Evolutionary conservation across 2,888 invertebrate genomes (phyloP), one percentile per base, ranked within the genome.

Genomic region (Metellina segmentata): DNA sequence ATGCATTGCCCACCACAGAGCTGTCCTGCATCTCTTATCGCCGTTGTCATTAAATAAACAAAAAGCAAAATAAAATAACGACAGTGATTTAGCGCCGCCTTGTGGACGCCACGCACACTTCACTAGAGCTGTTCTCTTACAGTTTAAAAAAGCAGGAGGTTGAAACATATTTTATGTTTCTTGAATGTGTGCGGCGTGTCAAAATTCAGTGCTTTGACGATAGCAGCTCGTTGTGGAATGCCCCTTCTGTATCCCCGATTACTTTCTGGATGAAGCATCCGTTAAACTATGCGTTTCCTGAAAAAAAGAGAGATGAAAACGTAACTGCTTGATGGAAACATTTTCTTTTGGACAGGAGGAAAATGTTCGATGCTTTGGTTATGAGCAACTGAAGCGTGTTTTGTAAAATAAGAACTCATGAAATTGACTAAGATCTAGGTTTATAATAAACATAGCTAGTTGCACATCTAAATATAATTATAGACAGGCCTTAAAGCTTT

Each of bases 1-100:
- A 83, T 34, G 77, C 89, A 83, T 82, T 82, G 89, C 83, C 77
- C 78, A 74, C 53, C 52, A 75, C 79, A 20, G 77, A 70, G 83
- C 69, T 89, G 81, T 82, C 82, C 82, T 77, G 75, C 75, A 51
- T 82, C 89, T 81, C 83, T 89, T 89, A 89, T 89, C 89, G 20
- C 70, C 48, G 74, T 53, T 89, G 89, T 82, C 83, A 89, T 89
- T 89, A 53, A 53, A 34, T 19, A 19, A 71, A 51, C 11, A 53
- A 77, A 51, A n/a, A 49, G 52, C 71, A 61, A 70, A 72, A 51
- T 48, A 34, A 34, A 34, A 34, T 34, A 34, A 34, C 34, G 86
- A 86, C 49, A 49, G 71, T 71, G 78, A 88, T 88, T 53, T 81
- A 89, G 83, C 83, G 83, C 83, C 89, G 89, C 52, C 83, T 89